Evolutionary conservation across 2,888 invertebrate genomes (phyloP), one percentile per base, ranked within the genome.

Genomic region (Volucella zonaria): DNA sequence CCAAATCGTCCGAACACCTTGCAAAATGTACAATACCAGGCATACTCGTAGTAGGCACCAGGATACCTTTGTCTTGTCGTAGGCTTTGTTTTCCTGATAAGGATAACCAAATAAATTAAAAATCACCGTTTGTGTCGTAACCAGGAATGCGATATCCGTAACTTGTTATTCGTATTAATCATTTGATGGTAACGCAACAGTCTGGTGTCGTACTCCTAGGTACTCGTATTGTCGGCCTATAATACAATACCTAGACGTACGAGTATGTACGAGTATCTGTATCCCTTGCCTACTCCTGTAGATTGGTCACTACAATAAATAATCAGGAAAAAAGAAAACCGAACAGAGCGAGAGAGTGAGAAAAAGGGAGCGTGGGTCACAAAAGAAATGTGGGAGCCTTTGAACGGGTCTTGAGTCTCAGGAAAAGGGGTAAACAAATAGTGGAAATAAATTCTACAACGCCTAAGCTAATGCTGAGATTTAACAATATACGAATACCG

Each of bases 91-190:
- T 54, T 67, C 40, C 58, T 56, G 83, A 83, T 83, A 83, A 83
- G 83, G 66, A 75, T 59, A 73, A 45, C 64, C 62, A 67, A 71
- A 85, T 80, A 85, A 85, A 85, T 85, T 85, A 75, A 43, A 81
- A 85, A 85, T 85, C 80, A 85, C 80, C 80, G 76, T 76, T 31
- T 31, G 31, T 80, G 80, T 81, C 85, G 81, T 76, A 76, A 77
- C 81, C 62, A 81, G 75, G 75, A 80, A 83, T 75, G 83, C 80
- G 80, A 83, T 83, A 31, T 31, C 31, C 6, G 31, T 31, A 75
- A 80, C 80, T 83, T 71, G 74, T 70, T 80, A 61, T 1, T 31
- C 6, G 31, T 31, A 31, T 83, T 75, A 61, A 71, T 79, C 75
- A 75, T 70, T 70, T 66, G 64, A 45, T 38, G 38, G 58, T 42